Percentiles rank a stretch among this genome's conserved stretches.
Evolutionary conservation across 1,140 invertebrate genomes (phyloP).

Genomic region (Solenopsis invicta): DNA sequence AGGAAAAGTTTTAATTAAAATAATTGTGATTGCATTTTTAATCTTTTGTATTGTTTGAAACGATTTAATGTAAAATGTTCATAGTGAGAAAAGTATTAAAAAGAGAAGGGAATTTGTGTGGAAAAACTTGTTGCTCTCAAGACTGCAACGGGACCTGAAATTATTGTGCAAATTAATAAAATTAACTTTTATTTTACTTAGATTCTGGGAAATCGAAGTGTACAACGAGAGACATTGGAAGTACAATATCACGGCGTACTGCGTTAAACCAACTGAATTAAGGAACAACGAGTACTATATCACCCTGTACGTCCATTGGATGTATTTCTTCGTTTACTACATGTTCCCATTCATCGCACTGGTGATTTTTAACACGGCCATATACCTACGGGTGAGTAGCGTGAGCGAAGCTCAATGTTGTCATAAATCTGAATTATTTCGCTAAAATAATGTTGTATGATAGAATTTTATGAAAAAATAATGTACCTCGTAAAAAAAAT

Average conservation of each 20-base stretch:
- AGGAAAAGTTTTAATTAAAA: neutral
- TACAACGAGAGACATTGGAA: constrained; percentile 85
- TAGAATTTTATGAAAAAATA: neutral
- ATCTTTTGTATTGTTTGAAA: neutral
- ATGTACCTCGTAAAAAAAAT: constrained; percentile 11
- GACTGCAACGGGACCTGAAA: neutral
- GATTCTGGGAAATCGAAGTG: constrained; percentile 90
- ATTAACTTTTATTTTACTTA: constrained; percentile 69
- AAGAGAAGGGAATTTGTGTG: neutral
- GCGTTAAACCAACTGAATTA: constrained; percentile 90
- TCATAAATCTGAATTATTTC: constrained; percentile 9
- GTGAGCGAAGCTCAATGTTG: neutral
- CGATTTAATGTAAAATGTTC: neutral
- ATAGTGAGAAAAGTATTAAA: neutral
- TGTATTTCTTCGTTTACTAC: constrained; percentile 97
- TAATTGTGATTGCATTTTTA: neutral
- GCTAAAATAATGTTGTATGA: constrained; percentile 21
- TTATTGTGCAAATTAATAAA: neutral
- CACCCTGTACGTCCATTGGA: constrained; percentile 96
- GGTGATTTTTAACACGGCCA: constrained; percentile 95
- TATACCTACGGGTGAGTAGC: constrained; percentile 92
- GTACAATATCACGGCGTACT: constrained; percentile 90
- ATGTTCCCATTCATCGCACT: constrained; percentile 95
- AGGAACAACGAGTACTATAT: constrained; percentile 92
- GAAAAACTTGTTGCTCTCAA: neutral